Percentiles rank a stretch among this genome's conserved stretches.
Evolutionary conservation across 2,797 vertebrate genomes (phyloP).

Genomic region (Miichthys miiuy): DNA sequence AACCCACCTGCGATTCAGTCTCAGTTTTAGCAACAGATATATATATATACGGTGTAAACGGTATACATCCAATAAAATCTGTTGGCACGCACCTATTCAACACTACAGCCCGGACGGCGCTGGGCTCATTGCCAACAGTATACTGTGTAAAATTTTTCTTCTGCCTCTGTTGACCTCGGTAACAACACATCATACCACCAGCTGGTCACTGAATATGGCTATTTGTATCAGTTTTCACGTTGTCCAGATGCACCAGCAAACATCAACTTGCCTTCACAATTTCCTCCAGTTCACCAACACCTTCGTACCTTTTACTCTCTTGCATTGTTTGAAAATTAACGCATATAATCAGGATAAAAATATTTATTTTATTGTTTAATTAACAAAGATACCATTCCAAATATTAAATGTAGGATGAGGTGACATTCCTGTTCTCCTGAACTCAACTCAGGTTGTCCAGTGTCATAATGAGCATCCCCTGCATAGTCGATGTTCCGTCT

Average conservation of each 20-base stretch:
- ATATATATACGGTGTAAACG: not conserved
- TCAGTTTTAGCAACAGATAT: constrained; percentile 28
- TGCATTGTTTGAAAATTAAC: not conserved
- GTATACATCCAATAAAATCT: constrained; percentile 32
- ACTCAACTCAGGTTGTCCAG: not conserved
- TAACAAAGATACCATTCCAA: not conserved
- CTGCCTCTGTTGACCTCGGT: constrained; percentile 53
- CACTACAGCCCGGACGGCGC: constrained; percentile 28
- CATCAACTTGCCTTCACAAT: constrained; percentile 5
- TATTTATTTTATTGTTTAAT: not conserved
- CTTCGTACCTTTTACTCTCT: not conserved
- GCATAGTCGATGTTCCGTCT: not conserved
- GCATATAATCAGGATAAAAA: not conserved
- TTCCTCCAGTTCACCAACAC: constrained; percentile 1
- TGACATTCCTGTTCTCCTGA: not conserved
- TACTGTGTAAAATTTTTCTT: constrained; percentile 33
- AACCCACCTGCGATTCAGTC: constrained; percentile 49
- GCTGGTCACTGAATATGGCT: constrained; percentile 59
- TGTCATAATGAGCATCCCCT: not conserved
- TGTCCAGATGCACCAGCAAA: constrained; percentile 29
- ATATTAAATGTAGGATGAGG: not conserved
- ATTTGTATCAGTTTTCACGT: constrained; percentile 52
- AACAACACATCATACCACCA: constrained; percentile 64
- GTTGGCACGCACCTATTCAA: constrained; percentile 44
- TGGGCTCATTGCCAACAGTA: constrained; percentile 52